Percentiles rank a stretch among this genome's conserved stretches.
Evolutionary conservation across 1,140 invertebrate species (phyloP).

Genomic region (Drosophila repleta): DNA sequence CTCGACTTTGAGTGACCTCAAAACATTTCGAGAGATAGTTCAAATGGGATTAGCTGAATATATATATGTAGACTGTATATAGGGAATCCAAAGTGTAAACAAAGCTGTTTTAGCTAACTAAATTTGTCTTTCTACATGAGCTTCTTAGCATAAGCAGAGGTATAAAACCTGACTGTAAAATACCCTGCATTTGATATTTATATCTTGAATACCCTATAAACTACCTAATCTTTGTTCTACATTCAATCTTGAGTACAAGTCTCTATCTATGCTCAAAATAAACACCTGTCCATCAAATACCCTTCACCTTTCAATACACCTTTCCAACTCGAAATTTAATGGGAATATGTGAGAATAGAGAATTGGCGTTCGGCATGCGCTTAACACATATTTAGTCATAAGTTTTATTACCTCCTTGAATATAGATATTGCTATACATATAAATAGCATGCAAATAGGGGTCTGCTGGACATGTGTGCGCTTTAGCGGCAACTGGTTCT

Average conservation of each 20-base stretch:
- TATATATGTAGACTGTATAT: neutral
- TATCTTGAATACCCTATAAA: too few relatives aligned
- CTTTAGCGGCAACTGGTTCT: conserved; percentile 41
- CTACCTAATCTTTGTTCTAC: too few relatives aligned
- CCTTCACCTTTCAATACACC: too few relatives aligned
- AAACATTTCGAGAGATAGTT: conserved; percentile 6
- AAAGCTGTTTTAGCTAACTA: too few relatives aligned
- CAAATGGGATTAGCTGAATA: neutral
- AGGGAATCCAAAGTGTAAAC: neutral
- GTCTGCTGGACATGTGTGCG: conserved; percentile 37
- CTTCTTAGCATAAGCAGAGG: neutral
- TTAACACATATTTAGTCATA: conserved; percentile 71
- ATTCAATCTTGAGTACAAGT: too few relatives aligned
- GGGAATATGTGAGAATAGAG: neutral
- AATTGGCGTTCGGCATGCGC: conserved; percentile 36
- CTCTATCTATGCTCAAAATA: too few relatives aligned
- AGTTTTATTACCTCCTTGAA: conserved; percentile 45
- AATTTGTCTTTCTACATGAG: neutral
- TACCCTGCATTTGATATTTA: neutral
- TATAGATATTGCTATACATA: conserved; percentile 31
- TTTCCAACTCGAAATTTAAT: too few relatives aligned
- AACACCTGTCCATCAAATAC: too few relatives aligned
- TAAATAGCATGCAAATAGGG: conserved; percentile 58
- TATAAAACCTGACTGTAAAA: neutral
- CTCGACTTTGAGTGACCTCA: conserved; percentile 42